Percentiles rank a stretch among this genome's conserved stretches.
Conservation (phyloP, 2,797 vertebrate genomes). For the Phoebastria nigripes region DNA sequence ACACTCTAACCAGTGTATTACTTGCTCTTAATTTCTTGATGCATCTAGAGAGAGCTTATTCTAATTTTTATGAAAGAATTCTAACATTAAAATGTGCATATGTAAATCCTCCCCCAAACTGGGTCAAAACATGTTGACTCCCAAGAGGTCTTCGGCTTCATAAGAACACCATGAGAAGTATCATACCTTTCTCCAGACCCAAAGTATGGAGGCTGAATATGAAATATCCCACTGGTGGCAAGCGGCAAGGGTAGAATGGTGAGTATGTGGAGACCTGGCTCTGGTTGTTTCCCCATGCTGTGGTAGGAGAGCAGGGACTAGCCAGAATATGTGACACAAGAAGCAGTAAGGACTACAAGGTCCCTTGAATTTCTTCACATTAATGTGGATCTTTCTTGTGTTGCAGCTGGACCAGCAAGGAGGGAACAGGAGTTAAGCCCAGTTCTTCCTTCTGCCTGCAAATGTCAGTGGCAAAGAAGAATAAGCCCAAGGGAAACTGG, state of each 20-base stretch:
- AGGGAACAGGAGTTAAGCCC: not conserved
- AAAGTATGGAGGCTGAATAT: not conserved
- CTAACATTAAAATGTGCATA: not conserved
- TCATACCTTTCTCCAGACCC: not conserved
- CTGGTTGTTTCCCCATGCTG: not conserved
- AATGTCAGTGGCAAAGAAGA: not conserved
- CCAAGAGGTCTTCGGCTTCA: not conserved
- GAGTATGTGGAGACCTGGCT: not conserved
- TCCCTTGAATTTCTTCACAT: not conserved
- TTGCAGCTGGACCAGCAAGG: not conserved
- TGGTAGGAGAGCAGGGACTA: not conserved
- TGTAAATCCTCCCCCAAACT: not conserved
- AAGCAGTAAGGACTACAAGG: not conserved
- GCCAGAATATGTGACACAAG: not conserved
- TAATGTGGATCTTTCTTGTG: not conserved
- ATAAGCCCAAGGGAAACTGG: not conserved
- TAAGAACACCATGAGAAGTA: not conserved
- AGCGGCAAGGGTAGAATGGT: fast-evolving
- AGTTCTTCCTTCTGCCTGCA: not conserved
- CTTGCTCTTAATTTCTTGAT: not conserved
- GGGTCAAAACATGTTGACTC: not conserved
- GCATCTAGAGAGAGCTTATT: not conserved
- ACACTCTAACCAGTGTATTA: not conserved
- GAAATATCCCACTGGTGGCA: not conserved
- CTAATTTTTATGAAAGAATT: not conserved